Conservation (phyloP, 2,113 vertebrate genomes). For the Phalacrocorax aristotelis region DNA sequence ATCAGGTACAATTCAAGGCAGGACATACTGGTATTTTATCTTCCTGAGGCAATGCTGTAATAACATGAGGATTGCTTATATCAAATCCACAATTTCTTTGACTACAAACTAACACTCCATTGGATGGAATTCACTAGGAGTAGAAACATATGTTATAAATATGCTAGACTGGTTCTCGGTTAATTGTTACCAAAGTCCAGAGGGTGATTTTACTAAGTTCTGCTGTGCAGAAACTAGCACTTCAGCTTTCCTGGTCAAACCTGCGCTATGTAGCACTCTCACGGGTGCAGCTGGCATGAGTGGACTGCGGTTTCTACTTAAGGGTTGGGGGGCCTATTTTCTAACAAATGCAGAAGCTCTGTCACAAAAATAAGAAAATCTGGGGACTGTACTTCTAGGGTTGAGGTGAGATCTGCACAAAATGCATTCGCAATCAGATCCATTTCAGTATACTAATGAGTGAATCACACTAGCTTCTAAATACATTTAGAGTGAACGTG, state of each 20-base stretch:
- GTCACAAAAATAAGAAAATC: not conserved
- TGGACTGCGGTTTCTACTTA: not conserved
- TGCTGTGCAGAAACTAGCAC: not conserved
- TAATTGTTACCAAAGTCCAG: not conserved
- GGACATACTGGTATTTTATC: not conserved
- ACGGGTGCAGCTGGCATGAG: fast-evolving
- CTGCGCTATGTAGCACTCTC: not conserved
- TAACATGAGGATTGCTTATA: not conserved
- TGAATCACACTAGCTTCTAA: not conserved
- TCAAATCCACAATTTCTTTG: not conserved
- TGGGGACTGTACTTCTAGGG: not conserved
- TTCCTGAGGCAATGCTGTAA: not conserved
- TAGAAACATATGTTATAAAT: not conserved
- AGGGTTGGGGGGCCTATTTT: not conserved
- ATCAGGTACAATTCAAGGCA: not conserved
- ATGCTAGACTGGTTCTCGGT: not conserved
- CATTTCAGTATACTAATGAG: not conserved
- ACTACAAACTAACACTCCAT: not conserved
- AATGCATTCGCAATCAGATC: not conserved
- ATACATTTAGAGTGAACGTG: not conserved
- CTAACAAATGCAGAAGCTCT: not conserved
- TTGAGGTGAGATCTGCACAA: not conserved
- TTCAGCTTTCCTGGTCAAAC: not conserved
- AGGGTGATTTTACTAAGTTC: not conserved
- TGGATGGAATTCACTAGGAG: not conserved